phyloP scores from a whole-genome alignment of 2,888 invertebrate genomes.

The Cantharis rustica region DNA sequence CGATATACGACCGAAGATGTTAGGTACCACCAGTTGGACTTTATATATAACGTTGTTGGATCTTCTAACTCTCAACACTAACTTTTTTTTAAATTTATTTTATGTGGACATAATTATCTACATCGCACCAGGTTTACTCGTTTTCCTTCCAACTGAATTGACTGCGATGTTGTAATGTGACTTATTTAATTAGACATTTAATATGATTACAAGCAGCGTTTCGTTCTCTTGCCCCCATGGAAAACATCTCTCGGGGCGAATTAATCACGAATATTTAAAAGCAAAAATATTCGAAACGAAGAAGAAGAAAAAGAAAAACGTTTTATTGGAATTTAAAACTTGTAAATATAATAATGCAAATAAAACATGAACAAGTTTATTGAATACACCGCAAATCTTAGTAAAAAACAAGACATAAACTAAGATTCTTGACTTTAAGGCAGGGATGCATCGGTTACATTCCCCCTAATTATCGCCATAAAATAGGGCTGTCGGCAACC shows the following conservation, averaged over 20 bases:
- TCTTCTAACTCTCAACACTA: neutral
- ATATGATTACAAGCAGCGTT: neutral
- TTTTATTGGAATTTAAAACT: neutral
- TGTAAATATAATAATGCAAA: neutral
- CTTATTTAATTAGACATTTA: neutral
- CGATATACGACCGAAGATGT: slow-evolving; percentile 35
- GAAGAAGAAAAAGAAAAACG: neutral
- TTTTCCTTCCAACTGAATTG: neutral
- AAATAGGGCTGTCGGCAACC: slow-evolving; percentile 45
- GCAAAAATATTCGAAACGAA: neutral
- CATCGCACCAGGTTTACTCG: neutral
- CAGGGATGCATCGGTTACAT: slow-evolving; percentile 46
- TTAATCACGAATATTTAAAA: neutral
- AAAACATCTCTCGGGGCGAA: neutral
- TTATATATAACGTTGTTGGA: slow-evolving; percentile 28
- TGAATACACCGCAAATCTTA: slow-evolving; percentile 10
- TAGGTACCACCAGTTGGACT: slow-evolving; percentile 23
- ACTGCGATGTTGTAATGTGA: neutral
- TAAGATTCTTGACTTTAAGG: slow-evolving; percentile 29
- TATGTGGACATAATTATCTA: neutral
- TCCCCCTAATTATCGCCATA: slow-evolving; percentile 49
- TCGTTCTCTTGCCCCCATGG: neutral
- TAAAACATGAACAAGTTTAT: neutral
- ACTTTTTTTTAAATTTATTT: neutral
- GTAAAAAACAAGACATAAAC: slow-evolving; percentile 23